Percentiles rank a stretch among this genome's conserved stretches.
Conservation (phyloP, 2,888 invertebrate genomes). For the Muscina levida region DNA sequence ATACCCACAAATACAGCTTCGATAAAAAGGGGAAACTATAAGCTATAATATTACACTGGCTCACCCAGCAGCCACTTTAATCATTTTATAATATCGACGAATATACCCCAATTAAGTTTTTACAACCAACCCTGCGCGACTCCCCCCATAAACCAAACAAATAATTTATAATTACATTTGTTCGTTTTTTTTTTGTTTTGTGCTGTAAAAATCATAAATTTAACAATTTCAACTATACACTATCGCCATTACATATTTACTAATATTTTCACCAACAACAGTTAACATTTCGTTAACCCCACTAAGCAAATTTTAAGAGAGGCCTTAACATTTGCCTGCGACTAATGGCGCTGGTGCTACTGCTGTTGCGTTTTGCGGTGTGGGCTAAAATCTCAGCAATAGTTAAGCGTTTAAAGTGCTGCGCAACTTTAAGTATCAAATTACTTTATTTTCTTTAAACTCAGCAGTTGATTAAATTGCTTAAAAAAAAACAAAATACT, state of each 20-base stretch:
- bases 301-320: background rate
- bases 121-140: slow-evolving; percentile 9
- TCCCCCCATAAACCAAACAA: slow-evolving; percentile 12
- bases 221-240: no score
- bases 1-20: no score
- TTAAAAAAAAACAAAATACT: no score
- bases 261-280: slow-evolving; percentile 5
- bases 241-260: no score
- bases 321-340: no score
- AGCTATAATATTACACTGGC: no score
- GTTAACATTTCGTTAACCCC: slow-evolving; percentile 34
- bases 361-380: background rate
- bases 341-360: background rate
- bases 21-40: no score
- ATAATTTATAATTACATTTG: slow-evolving; percentile 34
- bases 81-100: background rate
- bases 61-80: background rate
- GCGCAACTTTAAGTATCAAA: slow-evolving; percentile 12
- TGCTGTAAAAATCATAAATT: no score
- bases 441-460: slow-evolving; percentile 26
- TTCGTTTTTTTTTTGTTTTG: no score
- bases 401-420: background rate
- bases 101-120: background rate
- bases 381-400: background rate
- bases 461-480: background rate